Conservation (phyloP, 2,888 invertebrate species). For the Copidosoma aretas region DNA sequence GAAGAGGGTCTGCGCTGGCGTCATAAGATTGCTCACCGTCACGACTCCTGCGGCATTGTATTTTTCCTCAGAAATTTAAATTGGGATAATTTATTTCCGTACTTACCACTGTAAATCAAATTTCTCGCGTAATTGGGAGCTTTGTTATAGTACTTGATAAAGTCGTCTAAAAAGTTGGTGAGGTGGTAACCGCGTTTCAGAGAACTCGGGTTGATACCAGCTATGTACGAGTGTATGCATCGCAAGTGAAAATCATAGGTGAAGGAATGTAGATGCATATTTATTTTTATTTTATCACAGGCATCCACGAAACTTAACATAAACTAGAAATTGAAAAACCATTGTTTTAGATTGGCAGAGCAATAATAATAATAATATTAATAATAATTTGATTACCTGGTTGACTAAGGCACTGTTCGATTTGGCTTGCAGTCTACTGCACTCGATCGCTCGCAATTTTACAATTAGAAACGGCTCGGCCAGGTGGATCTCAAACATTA, state of each 20-base stretch:
- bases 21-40: slow-evolving; percentile 68
- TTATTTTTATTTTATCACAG: slow-evolving; percentile 73
- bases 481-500: slow-evolving; percentile 73
- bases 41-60: slow-evolving; percentile 65
- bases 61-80: no score
- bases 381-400: slow-evolving; percentile 61
- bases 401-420: slow-evolving; percentile 65
- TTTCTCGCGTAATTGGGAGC: slow-evolving; percentile 80
- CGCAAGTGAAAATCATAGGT: slow-evolving; percentile 79
- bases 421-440: slow-evolving; percentile 67
- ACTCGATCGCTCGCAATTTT: slow-evolving; percentile 73
- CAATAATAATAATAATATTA: neutral
- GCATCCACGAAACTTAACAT: slow-evolving; percentile 71
- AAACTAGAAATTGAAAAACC: slow-evolving; percentile 61
- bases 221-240: slow-evolving; percentile 71
- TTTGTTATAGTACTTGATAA: slow-evolving; percentile 78
- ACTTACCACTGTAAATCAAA: slow-evolving; percentile 72
- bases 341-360: neutral
- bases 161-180: slow-evolving; percentile 77
- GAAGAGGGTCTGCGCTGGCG: slow-evolving; percentile 72
- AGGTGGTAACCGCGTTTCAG: slow-evolving; percentile 73
- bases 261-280: slow-evolving; percentile 79
- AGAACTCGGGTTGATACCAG: slow-evolving; percentile 64
- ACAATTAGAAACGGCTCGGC: slow-evolving; percentile 76
- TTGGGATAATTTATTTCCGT: slow-evolving; percentile 5